Evolutionary conservation across 2,888 invertebrate genomes (phyloP).

Genomic region (Rotaria magnacalcarata): DNA sequence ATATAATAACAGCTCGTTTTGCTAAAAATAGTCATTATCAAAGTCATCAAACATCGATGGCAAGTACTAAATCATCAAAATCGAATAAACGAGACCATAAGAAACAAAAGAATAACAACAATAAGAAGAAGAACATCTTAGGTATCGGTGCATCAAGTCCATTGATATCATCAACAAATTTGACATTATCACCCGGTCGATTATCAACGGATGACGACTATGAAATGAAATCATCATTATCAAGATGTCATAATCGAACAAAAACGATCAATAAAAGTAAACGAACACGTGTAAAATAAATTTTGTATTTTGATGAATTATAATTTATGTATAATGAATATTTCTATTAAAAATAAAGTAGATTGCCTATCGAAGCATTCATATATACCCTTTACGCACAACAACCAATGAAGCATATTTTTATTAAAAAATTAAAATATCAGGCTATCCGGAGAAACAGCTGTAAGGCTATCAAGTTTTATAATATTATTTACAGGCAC

Average conservation of each 20-base stretch:
- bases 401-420: no score
- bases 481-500: no score
- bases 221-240: neutral
- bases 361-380: neutral
- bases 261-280: neutral
- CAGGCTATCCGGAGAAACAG: no score
- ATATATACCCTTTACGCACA: neutral
- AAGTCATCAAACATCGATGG: conserved; percentile 13
- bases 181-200: conserved; percentile 22
- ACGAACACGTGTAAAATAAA: conserved; percentile 31
- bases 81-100: neutral
- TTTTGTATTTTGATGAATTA: conserved; percentile 31
- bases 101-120: neutral
- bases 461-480: no score
- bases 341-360: conserved; percentile 15
- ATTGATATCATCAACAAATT: neutral
- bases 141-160: conserved; percentile 9
- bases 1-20: conserved; percentile 28
- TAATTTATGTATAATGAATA: conserved; percentile 22
- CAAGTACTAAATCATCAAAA: conserved; percentile 8
- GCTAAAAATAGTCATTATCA: conserved; percentile 22
- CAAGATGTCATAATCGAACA: neutral
- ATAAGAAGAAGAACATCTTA: neutral
- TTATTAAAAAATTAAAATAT: no score
- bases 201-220: neutral